Conservation (phyloP, 2,113 vertebrate genomes). For the Myodes glareolus region DNA sequence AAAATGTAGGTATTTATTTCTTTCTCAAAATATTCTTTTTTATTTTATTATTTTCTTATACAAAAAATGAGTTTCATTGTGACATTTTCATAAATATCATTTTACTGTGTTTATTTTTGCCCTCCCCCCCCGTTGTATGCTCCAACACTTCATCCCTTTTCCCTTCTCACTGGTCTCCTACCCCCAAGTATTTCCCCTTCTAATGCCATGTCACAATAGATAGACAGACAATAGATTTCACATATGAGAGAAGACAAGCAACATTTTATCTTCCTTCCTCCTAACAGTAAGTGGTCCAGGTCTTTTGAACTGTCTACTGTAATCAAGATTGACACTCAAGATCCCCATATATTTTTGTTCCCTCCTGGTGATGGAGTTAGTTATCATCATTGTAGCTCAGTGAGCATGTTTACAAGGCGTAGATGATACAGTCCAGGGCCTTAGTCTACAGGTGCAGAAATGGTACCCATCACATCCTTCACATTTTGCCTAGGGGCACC, state of each 20-base stretch:
- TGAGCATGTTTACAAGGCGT: neutral
- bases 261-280: neutral
- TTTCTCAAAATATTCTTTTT: neutral
- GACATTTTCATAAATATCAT: neutral
- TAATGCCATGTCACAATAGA: neutral
- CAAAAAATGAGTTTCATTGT: neutral
- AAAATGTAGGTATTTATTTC: neutral
- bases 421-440: rapidly evolving
- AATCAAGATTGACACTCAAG: neutral
- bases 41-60: neutral
- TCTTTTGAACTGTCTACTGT: no score
- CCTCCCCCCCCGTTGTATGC: rapidly evolving
- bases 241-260: neutral
- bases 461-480: no score
- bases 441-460: neutral
- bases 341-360: neutral
- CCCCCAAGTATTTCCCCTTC: neutral
- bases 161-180: neutral
- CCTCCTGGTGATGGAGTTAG: rapidly evolving
- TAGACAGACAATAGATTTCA: neutral
- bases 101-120: neutral
- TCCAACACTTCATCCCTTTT: neutral
- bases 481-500: neutral
- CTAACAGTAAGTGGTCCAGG: neutral
- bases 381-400: neutral